A percentile compares a stretch with the other conserved stretches of the same genome.
These are phyloP conservation scores for Lucinisca nassula DNA, from an alignment of 2,888 invertebrate genomes.

Conservation along the genomic window DNA sequence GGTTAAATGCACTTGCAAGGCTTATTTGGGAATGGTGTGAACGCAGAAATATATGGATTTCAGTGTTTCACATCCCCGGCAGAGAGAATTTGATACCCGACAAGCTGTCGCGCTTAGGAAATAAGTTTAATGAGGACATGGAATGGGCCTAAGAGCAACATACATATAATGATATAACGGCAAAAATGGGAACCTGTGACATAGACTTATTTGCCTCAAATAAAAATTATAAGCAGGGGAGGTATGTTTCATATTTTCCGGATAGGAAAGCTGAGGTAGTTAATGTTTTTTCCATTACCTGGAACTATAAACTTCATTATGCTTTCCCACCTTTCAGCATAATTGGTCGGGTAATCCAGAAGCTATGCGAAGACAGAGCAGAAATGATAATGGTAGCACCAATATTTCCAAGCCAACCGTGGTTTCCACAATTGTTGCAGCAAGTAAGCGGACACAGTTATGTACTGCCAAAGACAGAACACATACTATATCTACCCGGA, in stretches of 20 bases:
- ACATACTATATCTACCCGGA: background rate
- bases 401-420: background rate
- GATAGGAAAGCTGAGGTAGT: background rate
- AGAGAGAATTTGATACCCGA: background rate
- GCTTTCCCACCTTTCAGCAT: constrained; percentile 8
- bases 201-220: background rate
- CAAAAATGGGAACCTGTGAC: background rate
- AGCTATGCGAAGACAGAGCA: background rate
- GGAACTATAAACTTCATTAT: background rate
- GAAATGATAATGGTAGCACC: constrained; percentile 4
- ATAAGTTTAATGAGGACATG: background rate
- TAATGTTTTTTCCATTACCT: background rate
- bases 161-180: background rate
- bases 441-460: background rate
- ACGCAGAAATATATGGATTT: background rate
- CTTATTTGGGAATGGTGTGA: background rate
- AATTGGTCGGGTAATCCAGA: background rate
- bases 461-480: background rate
- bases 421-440: background rate
- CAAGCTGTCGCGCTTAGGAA: background rate
- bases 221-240: background rate
- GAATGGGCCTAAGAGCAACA: background rate
- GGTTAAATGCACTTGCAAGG: background rate
- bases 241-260: background rate
- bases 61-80: constrained; percentile 44